phyloP scores from a whole-genome alignment of 2,888 invertebrate genomes.

The Pachydiplax longipennis region DNA sequence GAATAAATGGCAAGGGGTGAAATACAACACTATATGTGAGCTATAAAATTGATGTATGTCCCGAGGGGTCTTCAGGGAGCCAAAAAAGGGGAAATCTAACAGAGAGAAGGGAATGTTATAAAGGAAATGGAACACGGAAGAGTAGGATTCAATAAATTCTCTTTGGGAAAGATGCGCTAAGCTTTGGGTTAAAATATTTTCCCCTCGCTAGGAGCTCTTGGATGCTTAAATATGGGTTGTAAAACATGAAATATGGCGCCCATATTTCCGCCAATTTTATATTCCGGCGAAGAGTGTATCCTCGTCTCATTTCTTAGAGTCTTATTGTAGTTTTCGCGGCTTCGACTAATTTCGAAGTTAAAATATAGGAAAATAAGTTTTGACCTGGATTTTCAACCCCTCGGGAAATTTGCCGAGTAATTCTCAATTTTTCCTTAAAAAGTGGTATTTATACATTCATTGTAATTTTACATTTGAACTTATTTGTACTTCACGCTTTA shows the following conservation, averaged over 20 bases:
- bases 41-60: conserved; percentile 38
- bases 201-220: neutral
- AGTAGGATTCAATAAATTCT: conserved; percentile 14
- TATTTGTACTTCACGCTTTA: too few relatives aligned
- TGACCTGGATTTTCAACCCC: too few relatives aligned
- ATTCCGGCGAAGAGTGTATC: too few relatives aligned
- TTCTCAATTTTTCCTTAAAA: too few relatives aligned
- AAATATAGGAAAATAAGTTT: too few relatives aligned
- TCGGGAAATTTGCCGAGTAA: too few relatives aligned
- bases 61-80: neutral
- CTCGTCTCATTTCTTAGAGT: too few relatives aligned
- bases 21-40: conserved; percentile 22
- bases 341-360: too few relatives aligned
- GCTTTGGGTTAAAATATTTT: neutral
- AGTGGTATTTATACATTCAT: too few relatives aligned
- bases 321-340: too few relatives aligned
- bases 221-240: neutral
- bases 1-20: neutral
- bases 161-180: neutral
- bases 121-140: conserved; percentile 11
- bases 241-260: neutral
- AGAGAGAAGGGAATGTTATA: neutral
- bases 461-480: too few relatives aligned
- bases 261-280: neutral
- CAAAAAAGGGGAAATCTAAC: neutral